These are phyloP conservation scores for Cliona cf. orientalis DNA, from an alignment of 37 sponge, comb jelly and placozoan species.

Conservation along the genomic window DNA sequence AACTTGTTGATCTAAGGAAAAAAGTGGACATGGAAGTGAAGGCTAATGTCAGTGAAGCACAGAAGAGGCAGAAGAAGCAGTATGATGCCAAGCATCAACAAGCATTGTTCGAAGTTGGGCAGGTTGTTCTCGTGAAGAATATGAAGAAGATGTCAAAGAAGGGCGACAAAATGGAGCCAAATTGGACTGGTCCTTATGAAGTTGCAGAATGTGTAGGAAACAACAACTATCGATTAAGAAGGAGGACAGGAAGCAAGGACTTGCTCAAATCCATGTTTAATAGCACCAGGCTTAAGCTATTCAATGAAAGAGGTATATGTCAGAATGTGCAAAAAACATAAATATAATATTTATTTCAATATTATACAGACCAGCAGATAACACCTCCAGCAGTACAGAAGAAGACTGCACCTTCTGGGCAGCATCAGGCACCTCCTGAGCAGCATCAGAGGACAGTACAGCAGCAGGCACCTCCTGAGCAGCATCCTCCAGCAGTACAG, in stretches of 20 bases:
- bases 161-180: constrained; percentile 14
- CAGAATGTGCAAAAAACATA: too few relatives aligned
- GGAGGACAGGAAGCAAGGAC: background rate
- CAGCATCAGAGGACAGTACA: too few relatives aligned
- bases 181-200: constrained; percentile 35
- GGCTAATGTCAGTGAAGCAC: constrained; percentile 27
- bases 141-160: background rate
- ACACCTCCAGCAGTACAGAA: too few relatives aligned
- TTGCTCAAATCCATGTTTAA: background rate
- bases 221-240: constrained; percentile 7
- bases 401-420: too few relatives aligned
- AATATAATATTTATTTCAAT: too few relatives aligned
- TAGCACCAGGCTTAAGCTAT: background rate
- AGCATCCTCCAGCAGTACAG: too few relatives aligned
- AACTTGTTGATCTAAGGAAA: constrained; percentile 3
- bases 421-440: too few relatives aligned
- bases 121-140: constrained; percentile 1
- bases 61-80: constrained; percentile 30
- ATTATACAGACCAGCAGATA: too few relatives aligned
- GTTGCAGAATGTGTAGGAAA: constrained; percentile 16
- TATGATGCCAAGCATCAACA: constrained; percentile 31
- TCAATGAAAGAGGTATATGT: background rate
- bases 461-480: too few relatives aligned
- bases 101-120: constrained; percentile 15
- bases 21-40: background rate